Base-by-base conservation (phyloP, 2,797 vertebrate genomes). In the Pseudomugil gertrudae region DNA sequence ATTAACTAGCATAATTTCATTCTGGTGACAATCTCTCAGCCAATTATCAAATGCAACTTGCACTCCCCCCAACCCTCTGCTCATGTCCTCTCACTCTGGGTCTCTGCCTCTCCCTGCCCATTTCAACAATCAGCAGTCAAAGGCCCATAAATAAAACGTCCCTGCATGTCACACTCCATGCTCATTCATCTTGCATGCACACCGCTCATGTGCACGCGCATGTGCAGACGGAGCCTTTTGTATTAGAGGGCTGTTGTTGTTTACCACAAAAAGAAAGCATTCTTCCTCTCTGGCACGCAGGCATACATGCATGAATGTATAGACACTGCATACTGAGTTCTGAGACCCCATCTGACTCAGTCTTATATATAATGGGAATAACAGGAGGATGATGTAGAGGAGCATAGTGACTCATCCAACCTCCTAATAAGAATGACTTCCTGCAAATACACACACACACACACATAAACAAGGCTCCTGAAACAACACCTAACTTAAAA, bases 1-100 rank as follows among this genome's bases (percentile, higher is more conserved):
- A 94, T 94, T 93, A 94, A 92, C 91, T 85, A 81, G 88, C 90
- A 92, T 92, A 91, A 92, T 94, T 93, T 92, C 85, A 93, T 93
- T 92, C 89, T 85, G 88, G 85, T 87, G 92, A 89, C 84, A 76
- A 92, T 92, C 89, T 91, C 84, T 79, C 85, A 79, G 88, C 90
- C 91, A 93, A 93, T 94, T 92, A 94, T 87, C 86, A 88, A 90
- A 92, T 84, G 87, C 33, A 55, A 79, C 76, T 78, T 66, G 64
- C 57, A 29, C 81, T 65, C 78, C 82, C n/a, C 38, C 33, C 60
- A 69, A 59, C 63, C 56, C 65, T 68, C 59, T 36, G 48, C 69
- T 53, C 57, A 15, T 45, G 2, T 45, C 70, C 62, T 61, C 35
- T 29, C 36, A 56, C 78, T 36, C 48, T 29, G 21, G 56, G 73